phyloP scores from a whole-genome alignment of 2,888 invertebrate genomes.

The Melieria crassipennis region DNA sequence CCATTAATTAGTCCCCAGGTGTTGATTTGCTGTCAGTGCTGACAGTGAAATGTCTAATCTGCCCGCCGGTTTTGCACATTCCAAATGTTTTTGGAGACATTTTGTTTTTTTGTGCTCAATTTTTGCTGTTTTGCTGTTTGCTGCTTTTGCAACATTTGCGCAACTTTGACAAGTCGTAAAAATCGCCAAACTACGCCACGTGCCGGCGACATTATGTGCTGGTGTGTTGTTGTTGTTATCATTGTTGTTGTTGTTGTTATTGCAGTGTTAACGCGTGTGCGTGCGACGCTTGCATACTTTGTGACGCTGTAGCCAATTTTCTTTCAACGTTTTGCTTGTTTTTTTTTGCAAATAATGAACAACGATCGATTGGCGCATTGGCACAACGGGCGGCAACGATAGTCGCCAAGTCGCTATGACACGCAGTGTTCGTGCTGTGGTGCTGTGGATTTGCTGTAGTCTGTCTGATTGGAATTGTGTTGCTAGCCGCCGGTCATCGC shows the following conservation, averaged over 20 bases:
- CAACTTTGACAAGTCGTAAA: too few species aligned
- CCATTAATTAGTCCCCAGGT: too few species aligned
- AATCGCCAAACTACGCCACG: too few species aligned
- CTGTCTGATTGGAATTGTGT: conserved; percentile 2
- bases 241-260: not conserved
- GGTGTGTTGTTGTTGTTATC: not conserved
- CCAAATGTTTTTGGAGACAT: too few species aligned
- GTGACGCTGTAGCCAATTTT: not conserved
- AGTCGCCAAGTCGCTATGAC: not conserved
- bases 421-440: not conserved
- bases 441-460: not conserved
- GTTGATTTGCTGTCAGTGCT: too few species aligned
- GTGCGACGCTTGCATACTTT: conserved; percentile 9
- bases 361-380: conserved; percentile 22
- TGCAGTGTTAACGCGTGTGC: not conserved
- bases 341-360: not conserved
- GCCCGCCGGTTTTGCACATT: too few species aligned
- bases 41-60: too few species aligned
- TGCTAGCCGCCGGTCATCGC: not conserved
- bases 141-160: too few species aligned
- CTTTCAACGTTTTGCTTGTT: not conserved
- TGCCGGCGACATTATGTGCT: too few species aligned
- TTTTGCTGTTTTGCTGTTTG: too few species aligned
- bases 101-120: too few species aligned
- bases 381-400: not conserved